Evolutionary conservation across 64 coral and sea anemone genomes (phyloP).

Genomic region (Exaiptasia diaphana): DNA sequence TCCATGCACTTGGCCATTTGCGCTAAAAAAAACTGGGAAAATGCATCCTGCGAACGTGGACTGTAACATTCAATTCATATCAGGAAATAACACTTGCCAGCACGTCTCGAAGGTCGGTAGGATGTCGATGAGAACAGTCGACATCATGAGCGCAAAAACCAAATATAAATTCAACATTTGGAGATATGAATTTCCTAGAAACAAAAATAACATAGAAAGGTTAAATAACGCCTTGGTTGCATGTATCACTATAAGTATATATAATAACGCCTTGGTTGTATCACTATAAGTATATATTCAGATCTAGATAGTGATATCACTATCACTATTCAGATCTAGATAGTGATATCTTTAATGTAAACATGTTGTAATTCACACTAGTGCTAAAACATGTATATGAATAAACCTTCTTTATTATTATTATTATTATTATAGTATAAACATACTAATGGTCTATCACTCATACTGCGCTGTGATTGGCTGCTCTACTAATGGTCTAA

Average conservation of each 20-base stretch:
- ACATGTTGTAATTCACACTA: too few relatives aligned
- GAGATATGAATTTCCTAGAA: too few relatives aligned
- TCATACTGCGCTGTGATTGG: too few relatives aligned
- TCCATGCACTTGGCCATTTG: background rate
- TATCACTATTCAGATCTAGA: background rate
- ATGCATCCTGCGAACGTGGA: background rate
- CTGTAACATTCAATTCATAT: background rate
- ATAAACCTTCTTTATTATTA: too few relatives aligned
- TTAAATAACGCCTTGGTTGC: too few relatives aligned
- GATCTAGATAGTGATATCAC: background rate
- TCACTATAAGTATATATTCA: background rate
- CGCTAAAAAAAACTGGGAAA: background rate
- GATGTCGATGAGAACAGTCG: background rate
- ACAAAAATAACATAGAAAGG: too few relatives aligned
- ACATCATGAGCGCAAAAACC: background rate
- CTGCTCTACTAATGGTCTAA: too few relatives aligned
- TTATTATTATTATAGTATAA: too few relatives aligned
- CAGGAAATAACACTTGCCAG: background rate
- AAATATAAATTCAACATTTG: background rate
- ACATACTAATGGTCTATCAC: too few relatives aligned
- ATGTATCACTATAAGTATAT: background rate
- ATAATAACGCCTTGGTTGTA: background rate
- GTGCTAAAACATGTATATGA: too few relatives aligned
- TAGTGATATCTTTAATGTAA: background rate
- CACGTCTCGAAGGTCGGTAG: background rate